Conservation (phyloP, 2,797 vertebrate species). For the Apodemus agrarius region DNA sequence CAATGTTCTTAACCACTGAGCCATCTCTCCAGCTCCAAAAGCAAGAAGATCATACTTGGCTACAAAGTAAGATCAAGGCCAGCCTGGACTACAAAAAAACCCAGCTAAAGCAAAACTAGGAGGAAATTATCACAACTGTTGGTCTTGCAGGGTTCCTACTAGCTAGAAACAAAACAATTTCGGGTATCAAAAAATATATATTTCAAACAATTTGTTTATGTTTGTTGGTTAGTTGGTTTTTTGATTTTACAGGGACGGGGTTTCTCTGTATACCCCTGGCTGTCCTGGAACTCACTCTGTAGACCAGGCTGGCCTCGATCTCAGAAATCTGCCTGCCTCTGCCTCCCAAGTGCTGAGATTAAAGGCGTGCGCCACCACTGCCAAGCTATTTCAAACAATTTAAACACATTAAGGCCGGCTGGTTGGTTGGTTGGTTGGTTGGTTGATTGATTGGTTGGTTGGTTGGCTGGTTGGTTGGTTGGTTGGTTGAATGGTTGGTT, state of each 20-base stretch:
- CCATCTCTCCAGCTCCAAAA: no score
- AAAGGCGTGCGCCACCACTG: no score
- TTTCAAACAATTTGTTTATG: no score
- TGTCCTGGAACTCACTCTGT: no score
- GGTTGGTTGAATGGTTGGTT: background rate
- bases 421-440: background rate
- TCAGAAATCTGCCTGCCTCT: no score
- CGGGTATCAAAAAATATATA: background rate
- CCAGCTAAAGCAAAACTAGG: background rate
- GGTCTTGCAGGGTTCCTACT: background rate
- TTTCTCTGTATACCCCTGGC: no score
- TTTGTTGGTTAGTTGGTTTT: no score
- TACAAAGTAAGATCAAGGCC: background rate
- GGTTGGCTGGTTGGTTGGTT: background rate
- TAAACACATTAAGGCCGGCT: constrained; percentile 30
- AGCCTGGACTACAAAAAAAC: background rate
- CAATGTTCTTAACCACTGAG: no score
- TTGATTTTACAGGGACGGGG: no score
- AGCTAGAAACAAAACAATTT: constrained; percentile 23
- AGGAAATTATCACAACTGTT: constrained; percentile 11
- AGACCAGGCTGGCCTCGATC: no score
- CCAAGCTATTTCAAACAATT: background rate
- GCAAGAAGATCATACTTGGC: background rate
- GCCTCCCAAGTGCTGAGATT: no score
- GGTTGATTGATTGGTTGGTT: no score